Conservation (phyloP, 2,888 invertebrate genomes). For the Tipula unca region DNA sequence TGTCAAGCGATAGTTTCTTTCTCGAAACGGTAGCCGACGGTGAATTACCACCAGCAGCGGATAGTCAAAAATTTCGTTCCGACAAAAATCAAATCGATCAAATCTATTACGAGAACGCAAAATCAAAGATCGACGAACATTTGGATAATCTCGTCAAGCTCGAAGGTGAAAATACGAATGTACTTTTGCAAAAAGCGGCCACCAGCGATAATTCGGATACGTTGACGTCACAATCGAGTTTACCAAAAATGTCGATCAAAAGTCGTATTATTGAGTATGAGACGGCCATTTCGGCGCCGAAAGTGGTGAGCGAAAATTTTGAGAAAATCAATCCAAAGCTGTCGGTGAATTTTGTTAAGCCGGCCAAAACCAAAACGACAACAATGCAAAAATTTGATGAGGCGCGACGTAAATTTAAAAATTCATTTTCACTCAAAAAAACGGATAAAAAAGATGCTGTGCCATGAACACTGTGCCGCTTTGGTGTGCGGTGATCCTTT, state of each 20-base stretch:
- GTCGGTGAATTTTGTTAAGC: neutral
- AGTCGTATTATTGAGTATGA: neutral
- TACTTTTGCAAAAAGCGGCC: neutral
- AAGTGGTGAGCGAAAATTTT: conserved; percentile 22
- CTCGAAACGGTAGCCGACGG: conserved; percentile 32
- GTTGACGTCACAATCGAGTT: neutral
- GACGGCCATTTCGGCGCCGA: conserved; percentile 23
- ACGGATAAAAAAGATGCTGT: neutral
- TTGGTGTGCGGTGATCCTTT: neutral
- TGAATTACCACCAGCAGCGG: neutral
- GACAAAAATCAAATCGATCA: conserved; percentile 31
- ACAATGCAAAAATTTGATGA: conserved; percentile 14
- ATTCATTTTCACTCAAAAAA: neutral
- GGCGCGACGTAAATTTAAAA: neutral
- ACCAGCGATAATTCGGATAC: neutral
- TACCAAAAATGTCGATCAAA: neutral
- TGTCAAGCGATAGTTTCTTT: conserved; percentile 41
- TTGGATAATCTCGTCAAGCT: conserved; percentile 19
- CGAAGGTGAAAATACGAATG: conserved; percentile 21
- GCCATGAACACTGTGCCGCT: neutral
- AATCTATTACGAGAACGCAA: conserved; percentile 23
- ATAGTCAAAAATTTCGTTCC: conserved; percentile 27
- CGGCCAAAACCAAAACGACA: neutral
- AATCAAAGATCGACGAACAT: conserved; percentile 23
- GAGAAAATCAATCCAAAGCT: neutral